Evolutionary conservation across 2,797 vertebrate species (phyloP).

Genomic region (Sebastes alutus): DNA sequence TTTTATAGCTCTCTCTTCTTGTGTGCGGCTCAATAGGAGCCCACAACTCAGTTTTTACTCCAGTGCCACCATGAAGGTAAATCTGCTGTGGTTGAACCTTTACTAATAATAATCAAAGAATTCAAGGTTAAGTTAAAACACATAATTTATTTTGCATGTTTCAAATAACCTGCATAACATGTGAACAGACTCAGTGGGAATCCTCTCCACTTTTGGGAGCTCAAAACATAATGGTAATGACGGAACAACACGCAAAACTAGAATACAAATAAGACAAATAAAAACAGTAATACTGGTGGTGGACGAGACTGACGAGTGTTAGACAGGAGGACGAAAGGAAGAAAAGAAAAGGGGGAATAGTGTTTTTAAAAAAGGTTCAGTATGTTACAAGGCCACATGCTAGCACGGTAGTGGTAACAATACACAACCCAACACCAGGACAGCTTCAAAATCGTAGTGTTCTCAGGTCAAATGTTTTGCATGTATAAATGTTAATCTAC

Average conservation of each 20-base stretch:
- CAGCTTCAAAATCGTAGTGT: slow-evolving; percentile 53
- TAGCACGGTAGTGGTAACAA: slow-evolving; percentile 70
- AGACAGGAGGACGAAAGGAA: neutral
- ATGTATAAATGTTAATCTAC: slow-evolving; percentile 82
- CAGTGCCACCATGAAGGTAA: neutral
- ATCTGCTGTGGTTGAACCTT: neutral
- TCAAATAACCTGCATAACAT: slow-evolving; percentile 41
- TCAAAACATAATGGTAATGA: slow-evolving; percentile 17
- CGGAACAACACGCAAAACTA: slow-evolving; percentile 39
- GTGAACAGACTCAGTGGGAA: slow-evolving; percentile 61
- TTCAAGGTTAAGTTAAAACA: slow-evolving; percentile 45
- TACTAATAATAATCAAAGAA: neutral
- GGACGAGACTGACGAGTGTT: slow-evolving; percentile 6
- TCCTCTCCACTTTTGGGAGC: slow-evolving; percentile 44
- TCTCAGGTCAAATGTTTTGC: slow-evolving; percentile 73
- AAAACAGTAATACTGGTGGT: slow-evolving; percentile 46
- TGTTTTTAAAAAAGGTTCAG: slow-evolving; percentile 38
- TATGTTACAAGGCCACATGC: slow-evolving; percentile 74
- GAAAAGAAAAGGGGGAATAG: neutral
- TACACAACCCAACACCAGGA: slow-evolving; percentile 58
- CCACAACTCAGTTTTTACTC: neutral
- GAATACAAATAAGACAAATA: slow-evolving; percentile 13
- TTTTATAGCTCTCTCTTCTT: too few relatives aligned
- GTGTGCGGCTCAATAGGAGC: neutral
- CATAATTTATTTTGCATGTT: slow-evolving; percentile 62